Percentiles rank a stretch among this genome's conserved stretches.
These are phyloP conservation scores for Epinephelus fuscoguttatus DNA, from an alignment of 2,113 vertebrate species.

Conservation along the genomic window DNA sequence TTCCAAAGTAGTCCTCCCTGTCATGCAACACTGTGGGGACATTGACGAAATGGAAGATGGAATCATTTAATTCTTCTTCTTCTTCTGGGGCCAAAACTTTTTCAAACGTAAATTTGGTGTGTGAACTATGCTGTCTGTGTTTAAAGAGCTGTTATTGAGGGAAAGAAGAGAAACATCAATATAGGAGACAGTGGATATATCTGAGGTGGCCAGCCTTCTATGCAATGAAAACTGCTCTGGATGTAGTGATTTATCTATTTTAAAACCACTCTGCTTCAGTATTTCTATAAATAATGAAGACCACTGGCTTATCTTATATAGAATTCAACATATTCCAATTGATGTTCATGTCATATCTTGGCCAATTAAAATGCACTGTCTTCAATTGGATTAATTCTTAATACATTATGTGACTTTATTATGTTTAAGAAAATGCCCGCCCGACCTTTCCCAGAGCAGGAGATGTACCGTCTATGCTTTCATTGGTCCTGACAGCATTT, in stretches of 20 bases:
- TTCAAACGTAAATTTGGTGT: neutral
- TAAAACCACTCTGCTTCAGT: no score
- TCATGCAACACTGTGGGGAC: neutral
- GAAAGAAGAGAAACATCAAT: neutral
- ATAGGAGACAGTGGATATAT: no score
- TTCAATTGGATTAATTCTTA: neutral
- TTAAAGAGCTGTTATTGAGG: neutral
- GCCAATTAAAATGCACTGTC: neutral
- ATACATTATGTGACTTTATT: neutral
- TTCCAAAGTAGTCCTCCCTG: no score
- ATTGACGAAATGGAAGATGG: neutral
- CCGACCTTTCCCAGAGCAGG: neutral
- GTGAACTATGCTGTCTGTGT: neutral
- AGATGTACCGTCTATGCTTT: slow-evolving; percentile 29
- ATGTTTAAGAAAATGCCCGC: neutral
- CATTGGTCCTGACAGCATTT: slow-evolving; percentile 60
- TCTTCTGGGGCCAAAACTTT: no score
- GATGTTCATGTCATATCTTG: neutral
- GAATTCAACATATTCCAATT: neutral
- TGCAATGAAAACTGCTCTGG: no score
- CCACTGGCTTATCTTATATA: no score
- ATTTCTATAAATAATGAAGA: no score
- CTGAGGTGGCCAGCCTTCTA: no score
- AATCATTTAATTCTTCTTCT: no score
- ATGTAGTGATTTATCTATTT: no score